phyloP scores from a whole-genome alignment of 2,797 vertebrate species.

The Hafferia zeledoni region DNA sequence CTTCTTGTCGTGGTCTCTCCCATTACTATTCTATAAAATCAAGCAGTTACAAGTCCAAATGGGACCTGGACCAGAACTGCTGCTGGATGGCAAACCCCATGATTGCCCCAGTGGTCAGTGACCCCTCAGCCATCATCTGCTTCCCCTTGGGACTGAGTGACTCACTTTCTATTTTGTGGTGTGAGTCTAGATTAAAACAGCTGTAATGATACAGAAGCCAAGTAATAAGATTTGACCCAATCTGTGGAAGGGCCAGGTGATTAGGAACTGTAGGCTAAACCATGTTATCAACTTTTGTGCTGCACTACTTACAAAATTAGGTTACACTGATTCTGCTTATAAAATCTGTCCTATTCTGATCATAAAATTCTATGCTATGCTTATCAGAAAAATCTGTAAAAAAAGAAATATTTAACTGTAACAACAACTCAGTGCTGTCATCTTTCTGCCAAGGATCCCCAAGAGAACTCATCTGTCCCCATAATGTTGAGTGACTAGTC shows the following conservation, averaged over 20 bases:
- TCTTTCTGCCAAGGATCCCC: neutral
- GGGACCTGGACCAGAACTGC: neutral
- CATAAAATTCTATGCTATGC: neutral
- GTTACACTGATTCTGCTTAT: neutral
- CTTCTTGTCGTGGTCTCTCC: neutral
- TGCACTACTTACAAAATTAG: rapidly evolving
- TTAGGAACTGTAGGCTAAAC: neutral
- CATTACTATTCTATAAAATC: neutral
- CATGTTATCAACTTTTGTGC: neutral
- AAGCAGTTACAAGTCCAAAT: neutral
- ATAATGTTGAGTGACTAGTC: rapidly evolving
- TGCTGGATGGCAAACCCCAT: neutral
- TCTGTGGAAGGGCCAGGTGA: neutral
- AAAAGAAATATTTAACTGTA: neutral
- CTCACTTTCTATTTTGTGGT: neutral
- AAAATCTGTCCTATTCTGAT: neutral
- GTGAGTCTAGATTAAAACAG: neutral
- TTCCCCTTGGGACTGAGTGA: neutral
- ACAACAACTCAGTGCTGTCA: neutral
- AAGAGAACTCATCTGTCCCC: neutral
- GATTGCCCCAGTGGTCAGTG: too few species aligned
- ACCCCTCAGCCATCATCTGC: rapidly evolving
- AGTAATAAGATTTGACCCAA: neutral
- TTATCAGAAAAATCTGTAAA: neutral
- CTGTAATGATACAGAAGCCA: neutral